These are phyloP conservation scores for Wiebesia pumilae DNA, from an alignment of 1,140 invertebrate genomes.

Conservation along the genomic window DNA sequence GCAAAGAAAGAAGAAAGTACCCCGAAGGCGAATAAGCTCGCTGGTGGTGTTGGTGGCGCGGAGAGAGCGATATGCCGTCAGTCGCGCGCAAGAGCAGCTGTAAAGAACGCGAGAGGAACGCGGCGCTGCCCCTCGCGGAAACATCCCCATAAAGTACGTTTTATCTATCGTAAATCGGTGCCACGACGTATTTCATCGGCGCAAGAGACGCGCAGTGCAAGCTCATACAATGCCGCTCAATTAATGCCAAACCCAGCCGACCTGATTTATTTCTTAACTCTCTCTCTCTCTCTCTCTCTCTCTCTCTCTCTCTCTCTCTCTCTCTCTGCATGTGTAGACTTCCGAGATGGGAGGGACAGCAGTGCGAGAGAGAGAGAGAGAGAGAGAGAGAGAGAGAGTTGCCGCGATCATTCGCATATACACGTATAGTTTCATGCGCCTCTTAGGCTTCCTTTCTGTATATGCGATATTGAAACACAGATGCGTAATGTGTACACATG, in stretches of 20 bases:
- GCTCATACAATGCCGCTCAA: slow-evolving; percentile 73
- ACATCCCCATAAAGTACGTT: slow-evolving; percentile 74
- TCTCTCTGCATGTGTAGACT: background rate
- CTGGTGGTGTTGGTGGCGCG: slow-evolving; percentile 13
- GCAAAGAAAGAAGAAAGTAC: background rate
- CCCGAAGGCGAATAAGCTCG: slow-evolving; percentile 7
- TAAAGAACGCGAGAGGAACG: slow-evolving; percentile 65
- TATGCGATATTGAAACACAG: no score
- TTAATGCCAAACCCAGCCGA: slow-evolving; percentile 72
- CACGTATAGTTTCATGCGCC: no score
- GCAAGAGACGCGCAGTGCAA: slow-evolving; percentile 27
- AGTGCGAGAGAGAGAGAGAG: background rate
- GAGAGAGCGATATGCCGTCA: slow-evolving; percentile 17
- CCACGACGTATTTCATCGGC: slow-evolving; percentile 69
- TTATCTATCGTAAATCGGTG: slow-evolving; percentile 75
- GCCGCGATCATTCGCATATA: slow-evolving; percentile 26
- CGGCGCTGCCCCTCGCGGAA: slow-evolving; percentile 56
- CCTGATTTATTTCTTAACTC: slow-evolving; percentile 73
- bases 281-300: no score
- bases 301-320: no score
- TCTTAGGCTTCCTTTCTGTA: no score
- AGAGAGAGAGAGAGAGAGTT: background rate
- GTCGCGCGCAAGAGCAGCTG: slow-evolving; percentile 57
- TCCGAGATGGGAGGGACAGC: background rate
- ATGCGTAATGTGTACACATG: background rate